Evolutionary conservation across 2,113 vertebrate genomes (phyloP).

Genomic region (Blennius ocellaris): DNA sequence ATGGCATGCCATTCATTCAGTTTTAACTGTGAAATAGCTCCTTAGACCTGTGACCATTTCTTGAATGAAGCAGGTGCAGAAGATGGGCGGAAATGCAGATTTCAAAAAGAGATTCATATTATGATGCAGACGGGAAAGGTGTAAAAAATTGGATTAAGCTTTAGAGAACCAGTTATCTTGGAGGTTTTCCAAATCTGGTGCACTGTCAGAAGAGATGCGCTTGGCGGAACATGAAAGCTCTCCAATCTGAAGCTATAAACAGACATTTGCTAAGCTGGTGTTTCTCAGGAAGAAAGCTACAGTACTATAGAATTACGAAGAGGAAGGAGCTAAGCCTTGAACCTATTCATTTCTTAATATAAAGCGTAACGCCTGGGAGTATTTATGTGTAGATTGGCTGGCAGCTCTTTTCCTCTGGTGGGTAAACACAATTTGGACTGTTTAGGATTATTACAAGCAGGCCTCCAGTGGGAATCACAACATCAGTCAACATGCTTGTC

Average conservation of each 20-base stretch:
- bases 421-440: conserved; percentile 28
- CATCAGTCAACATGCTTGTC: conserved; percentile 23
- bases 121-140: background rate
- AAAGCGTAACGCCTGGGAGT: conserved; percentile 3
- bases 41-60: background rate
- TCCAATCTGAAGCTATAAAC: conserved; percentile 8
- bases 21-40: too few relatives aligned
- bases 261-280: background rate
- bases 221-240: background rate
- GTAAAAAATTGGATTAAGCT: conserved; percentile 8
- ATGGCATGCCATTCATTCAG: too few relatives aligned
- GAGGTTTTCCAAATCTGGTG: conserved; percentile 14
- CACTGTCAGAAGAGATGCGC: conserved; percentile 1
- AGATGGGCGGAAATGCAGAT: background rate
- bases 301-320: background rate
- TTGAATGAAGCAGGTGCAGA: too few relatives aligned
- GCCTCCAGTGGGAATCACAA: conserved; percentile 4
- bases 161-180: background rate
- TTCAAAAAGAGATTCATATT: background rate
- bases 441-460: conserved; percentile 23
- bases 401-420: conserved; percentile 11
- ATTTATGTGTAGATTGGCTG: conserved; percentile 10
- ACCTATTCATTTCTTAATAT: conserved; percentile 17
- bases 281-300: background rate
- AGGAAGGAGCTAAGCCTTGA: background rate